A percentile compares a stretch with the other conserved stretches of the same genome.
Conservation (phyloP, 2,888 invertebrate species). For the Mesorhabditis belari region DNA sequence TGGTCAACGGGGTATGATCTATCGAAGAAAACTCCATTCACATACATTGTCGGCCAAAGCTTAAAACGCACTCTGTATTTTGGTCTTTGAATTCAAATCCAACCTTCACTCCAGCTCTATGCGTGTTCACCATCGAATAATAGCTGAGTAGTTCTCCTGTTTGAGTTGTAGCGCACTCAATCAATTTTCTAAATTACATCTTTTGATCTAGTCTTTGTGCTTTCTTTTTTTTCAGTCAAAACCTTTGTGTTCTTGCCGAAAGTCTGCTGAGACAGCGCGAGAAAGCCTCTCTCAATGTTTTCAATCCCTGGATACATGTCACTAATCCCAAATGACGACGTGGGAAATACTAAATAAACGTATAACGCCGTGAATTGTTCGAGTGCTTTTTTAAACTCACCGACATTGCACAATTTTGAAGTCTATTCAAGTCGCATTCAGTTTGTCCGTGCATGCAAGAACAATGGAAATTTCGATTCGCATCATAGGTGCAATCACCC, state of each 20-base stretch:
- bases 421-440: conserved; percentile 50
- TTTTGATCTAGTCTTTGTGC: too few species aligned
- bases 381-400: conserved; percentile 19
- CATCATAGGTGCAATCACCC: conserved; percentile 49
- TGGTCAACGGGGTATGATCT: conserved; percentile 46
- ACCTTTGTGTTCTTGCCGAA: conserved; percentile 44
- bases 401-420: conserved; percentile 51
- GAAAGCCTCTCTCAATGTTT: conserved; percentile 45
- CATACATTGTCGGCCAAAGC: conserved; percentile 52
- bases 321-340: conserved; percentile 48
- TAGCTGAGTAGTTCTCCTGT: conserved; percentile 52
- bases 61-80: conserved; percentile 9
- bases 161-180: conserved; percentile 48
- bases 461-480: conserved; percentile 45
- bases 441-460: conserved; percentile 52
- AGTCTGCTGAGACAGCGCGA: conserved; percentile 43
- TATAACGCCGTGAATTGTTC: not conserved
- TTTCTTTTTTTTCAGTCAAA: not conserved
- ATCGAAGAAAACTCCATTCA: conserved; percentile 51
- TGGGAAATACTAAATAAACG: conserved; percentile 36
- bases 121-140: conserved; percentile 51
- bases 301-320: conserved; percentile 48
- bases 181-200: conserved; percentile 29
- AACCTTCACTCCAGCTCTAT: conserved; percentile 44
- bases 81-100: not conserved